Evolutionary conservation across 2,888 invertebrate species (phyloP).

Genomic region (Keiferia lycopersicella): DNA sequence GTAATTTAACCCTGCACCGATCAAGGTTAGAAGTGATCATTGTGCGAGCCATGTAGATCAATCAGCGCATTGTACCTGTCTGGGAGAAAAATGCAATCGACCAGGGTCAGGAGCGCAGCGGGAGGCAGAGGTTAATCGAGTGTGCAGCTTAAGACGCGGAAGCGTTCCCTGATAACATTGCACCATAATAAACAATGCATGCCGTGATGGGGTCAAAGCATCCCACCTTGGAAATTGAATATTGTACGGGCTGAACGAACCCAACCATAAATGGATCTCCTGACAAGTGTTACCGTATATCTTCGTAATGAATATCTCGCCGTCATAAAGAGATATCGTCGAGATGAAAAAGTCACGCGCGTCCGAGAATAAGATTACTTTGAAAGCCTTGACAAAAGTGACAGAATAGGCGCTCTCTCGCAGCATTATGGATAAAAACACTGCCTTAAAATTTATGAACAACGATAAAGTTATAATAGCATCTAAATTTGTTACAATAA

Average conservation of each 20-base stretch:
- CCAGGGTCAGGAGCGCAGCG: conserved; percentile 41
- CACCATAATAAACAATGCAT: conserved; percentile 57
- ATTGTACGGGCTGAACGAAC: neutral
- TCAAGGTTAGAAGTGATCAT: conserved; percentile 25
- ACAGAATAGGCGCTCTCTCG: conserved; percentile 20
- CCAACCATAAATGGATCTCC: conserved; percentile 9
- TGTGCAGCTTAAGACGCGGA: conserved; percentile 52
- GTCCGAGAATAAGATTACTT: conserved; percentile 17
- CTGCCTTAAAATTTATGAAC: conserved; percentile 23
- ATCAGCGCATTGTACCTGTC: conserved; percentile 53
- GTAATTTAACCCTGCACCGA: conserved; percentile 15
- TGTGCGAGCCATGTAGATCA: conserved; percentile 46
- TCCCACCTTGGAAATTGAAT: conserved; percentile 25
- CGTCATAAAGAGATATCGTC: conserved; percentile 22
- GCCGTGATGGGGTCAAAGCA: conserved; percentile 34
- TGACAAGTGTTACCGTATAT: conserved; percentile 18
- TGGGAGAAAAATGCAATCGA: conserved; percentile 58
- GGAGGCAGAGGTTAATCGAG: conserved; percentile 70
- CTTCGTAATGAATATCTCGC: conserved; percentile 21
- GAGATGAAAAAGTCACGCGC: conserved; percentile 25
- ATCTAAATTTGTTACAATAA: conserved; percentile 54
- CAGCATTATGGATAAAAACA: conserved; percentile 18
- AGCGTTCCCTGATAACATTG: conserved; percentile 50
- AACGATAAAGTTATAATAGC: conserved; percentile 37
- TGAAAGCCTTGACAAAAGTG: conserved; percentile 23